Conservation (phyloP, 1,140 invertebrate genomes). For the Conus ventricosus region DNA sequence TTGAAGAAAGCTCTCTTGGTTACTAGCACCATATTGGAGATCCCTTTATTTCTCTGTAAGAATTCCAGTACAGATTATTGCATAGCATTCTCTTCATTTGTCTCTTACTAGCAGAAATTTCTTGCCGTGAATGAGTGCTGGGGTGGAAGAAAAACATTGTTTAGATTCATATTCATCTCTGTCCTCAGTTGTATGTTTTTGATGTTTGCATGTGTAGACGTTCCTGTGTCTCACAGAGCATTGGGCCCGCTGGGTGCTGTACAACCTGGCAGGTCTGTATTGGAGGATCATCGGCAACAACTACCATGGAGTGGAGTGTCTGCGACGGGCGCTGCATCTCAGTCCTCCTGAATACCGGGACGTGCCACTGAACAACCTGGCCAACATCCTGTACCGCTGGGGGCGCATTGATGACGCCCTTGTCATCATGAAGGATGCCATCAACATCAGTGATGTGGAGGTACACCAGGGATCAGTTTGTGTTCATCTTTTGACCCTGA, state of each 20-base stretch:
- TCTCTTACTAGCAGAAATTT: too few relatives aligned
- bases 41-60: too few relatives aligned
- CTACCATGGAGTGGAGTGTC: conserved; percentile 87
- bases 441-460: conserved; percentile 84
- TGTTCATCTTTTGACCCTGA: neutral
- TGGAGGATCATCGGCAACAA: conserved; percentile 88
- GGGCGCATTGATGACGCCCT: conserved; percentile 85
- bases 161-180: too few relatives aligned
- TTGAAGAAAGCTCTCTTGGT: too few relatives aligned
- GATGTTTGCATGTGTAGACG: too few relatives aligned
- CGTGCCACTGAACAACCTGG: conserved; percentile 87
- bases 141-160: too few relatives aligned
- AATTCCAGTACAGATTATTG: too few relatives aligned
- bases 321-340: conserved; percentile 84
- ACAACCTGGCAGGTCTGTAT: conserved; percentile 88
- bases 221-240: conserved; percentile 75
- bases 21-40: too few relatives aligned
- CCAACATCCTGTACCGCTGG: conserved; percentile 84
- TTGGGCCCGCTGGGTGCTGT: conserved; percentile 86
- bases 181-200: too few relatives aligned
- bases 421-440: conserved; percentile 84
- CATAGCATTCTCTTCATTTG: too few relatives aligned
- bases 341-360: conserved; percentile 85
- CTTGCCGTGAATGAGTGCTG: too few relatives aligned
- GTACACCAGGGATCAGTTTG: conserved; percentile 69